Evolutionary conservation across 2,113 vertebrate species (phyloP).

Genomic region (Anoura caudifer): DNA sequence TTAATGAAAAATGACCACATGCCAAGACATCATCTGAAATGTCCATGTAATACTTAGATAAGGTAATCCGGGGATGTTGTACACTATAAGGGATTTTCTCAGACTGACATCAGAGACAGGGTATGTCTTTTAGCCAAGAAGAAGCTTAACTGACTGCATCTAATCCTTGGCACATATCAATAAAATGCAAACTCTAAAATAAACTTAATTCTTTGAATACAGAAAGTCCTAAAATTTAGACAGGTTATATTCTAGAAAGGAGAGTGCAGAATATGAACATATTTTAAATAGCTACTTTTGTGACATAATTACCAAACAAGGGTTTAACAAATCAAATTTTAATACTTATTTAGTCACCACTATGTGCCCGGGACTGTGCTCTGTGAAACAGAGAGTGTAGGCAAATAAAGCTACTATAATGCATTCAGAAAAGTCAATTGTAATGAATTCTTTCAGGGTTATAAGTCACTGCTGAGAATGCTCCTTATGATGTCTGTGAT

Average conservation of each 20-base stretch:
- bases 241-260: not conserved
- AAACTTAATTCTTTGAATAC: constrained; percentile 29
- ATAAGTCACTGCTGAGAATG: not conserved
- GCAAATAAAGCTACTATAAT: constrained; percentile 14
- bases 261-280: not conserved
- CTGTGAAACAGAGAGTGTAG: not conserved
- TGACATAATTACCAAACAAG: not conserved
- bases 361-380: not conserved
- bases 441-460: not conserved
- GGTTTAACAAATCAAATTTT: not conserved
- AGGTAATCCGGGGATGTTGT: constrained; percentile 42
- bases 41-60: constrained; percentile 61
- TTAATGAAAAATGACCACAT: constrained; percentile 73
- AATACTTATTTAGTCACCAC: constrained; percentile 12
- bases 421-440: constrained; percentile 16
- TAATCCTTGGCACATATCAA: constrained; percentile 61
- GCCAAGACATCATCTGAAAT: constrained; percentile 62
- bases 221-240: constrained; percentile 15
- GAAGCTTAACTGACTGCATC: constrained; percentile 46
- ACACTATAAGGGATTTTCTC: constrained; percentile 64
- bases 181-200: constrained; percentile 57
- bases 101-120: constrained; percentile 51
- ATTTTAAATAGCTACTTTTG: not conserved
- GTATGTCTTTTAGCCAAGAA: constrained; percentile 38
- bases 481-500: constrained; percentile 19